phyloP scores from a whole-genome alignment of 2,113 vertebrate species.

The Gymnocephalus cernua region DNA sequence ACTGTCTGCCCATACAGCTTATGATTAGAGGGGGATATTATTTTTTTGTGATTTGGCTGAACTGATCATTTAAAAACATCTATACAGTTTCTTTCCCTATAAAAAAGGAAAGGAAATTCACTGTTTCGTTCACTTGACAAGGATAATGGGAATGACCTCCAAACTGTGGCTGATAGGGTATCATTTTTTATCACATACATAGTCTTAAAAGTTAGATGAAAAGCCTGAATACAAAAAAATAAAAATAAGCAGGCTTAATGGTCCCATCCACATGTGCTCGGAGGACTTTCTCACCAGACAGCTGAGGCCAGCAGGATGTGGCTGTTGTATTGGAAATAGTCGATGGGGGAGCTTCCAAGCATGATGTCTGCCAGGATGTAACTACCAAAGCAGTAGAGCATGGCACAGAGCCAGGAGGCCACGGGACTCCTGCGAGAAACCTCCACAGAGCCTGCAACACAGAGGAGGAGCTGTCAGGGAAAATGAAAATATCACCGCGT shows the following conservation, averaged over 20 bases:
- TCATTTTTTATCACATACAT: neutral
- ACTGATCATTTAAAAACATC: neutral
- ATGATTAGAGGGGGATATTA: neutral
- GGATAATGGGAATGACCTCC: neutral
- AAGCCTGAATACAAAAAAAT: neutral
- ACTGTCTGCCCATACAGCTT: neutral
- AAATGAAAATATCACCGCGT: neutral
- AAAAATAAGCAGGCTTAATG: neutral
- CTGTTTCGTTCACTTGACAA: neutral
- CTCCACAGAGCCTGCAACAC: constrained; percentile 89
- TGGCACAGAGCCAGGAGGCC: constrained; percentile 96
- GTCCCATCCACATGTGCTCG: neutral
- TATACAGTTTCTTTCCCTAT: neutral
- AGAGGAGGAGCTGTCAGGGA: constrained; percentile 28
- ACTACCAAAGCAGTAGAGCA: constrained; percentile 98
- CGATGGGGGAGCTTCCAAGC: constrained; percentile 90
- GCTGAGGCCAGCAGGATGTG: constrained; percentile 94
- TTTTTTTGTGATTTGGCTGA: neutral
- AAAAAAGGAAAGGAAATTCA: neutral
- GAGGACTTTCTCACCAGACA: constrained; percentile 89
- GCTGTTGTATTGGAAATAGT: constrained; percentile 95
- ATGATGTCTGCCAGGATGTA: constrained; percentile 95
- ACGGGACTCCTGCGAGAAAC: constrained; percentile 93
- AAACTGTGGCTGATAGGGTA: neutral
- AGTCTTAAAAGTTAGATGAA: neutral